Base-by-base conservation (phyloP, 2,888 invertebrate species). In the Ptilodon capucinus region DNA sequence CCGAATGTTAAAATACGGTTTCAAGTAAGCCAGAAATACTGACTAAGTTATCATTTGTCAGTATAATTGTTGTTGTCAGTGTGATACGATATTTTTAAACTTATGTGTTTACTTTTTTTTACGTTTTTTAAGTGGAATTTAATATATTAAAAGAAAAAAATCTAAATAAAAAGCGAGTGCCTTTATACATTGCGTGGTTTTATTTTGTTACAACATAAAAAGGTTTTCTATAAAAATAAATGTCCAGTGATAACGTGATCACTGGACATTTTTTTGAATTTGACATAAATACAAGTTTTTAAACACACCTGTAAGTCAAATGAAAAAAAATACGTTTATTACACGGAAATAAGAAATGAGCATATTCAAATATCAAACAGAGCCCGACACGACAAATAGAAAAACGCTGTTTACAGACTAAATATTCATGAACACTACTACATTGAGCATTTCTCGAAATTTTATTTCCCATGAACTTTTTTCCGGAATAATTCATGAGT, bases 91-190 rank as follows among this genome's bases (percentile, higher is more conserved):
- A 76, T 80, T 79, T 68, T 60, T 80, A 74, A 71, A 64, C 71
- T 69, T 60, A 60, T 65, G 73, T 83, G 79, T 79, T 74, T 69
- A 76, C 68, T 54, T 76, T 79, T 84, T 78, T 83, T 82, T 79
- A 78, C 73, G 68, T 81, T 85, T 81, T 80, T 71, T 79, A 79
- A 79, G 79, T 79, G 79, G 83, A 86, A 81, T 79, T 79, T 88
- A 88, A 89, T 87, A 89, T 89, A 89, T 89, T 85, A 79, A 74
- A 81, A 66, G 72, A 72, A 78, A 74, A 79, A 78, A 74, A 65
- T 48, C 47, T n/a, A 71, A 80, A 80, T 81, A 78, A 85, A 83
- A 83, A 69, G 71, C 71, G 85, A 85, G 79, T 86, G 84, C 84
- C 84, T 87, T 84, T 79, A 76, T 50, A 60, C 40, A 36, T 46